Evolutionary conservation across 2,797 vertebrate genomes (phyloP), one percentile per base, ranked within the genome.

Genomic region (Molossus alvarezi): DNA sequence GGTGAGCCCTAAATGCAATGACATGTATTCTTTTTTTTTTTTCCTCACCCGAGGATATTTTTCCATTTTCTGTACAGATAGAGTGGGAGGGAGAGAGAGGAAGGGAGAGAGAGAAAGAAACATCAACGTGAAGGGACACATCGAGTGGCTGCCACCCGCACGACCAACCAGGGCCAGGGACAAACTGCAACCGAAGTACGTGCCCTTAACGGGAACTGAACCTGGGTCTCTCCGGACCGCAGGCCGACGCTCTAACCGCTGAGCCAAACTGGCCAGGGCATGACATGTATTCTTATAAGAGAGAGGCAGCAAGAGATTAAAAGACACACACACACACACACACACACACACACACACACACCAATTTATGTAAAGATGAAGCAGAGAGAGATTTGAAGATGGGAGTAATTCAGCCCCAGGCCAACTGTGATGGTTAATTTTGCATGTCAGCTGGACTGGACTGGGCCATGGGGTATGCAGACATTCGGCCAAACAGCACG

Each of bases 361-460:
- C 41, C 69, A 83, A 23, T 10, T 13, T 23, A 20, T 27, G 13
- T 75, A 20, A 67, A 82, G 33, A 64, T 7, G 41, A 48, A 60
- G 9, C 21, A 64, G 48, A 79, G 29, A 76, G 65, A 87, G 45
- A 91, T 76, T 41, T 90, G 41, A 89, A 89, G 27, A 18, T 27
- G 13, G 25, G 82, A 82, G 29, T 77, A 33, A 81, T n/a, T 3
- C 3, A 13, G 62, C 41, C 90, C 75, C 3, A 72, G 53, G 45
- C 48, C 86, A 91, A 75, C 33, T 88, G 45, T 37, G 58, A 69
- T 41, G 17, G 41, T 53, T 88, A 73, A 90, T 86, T 91, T 92
- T 77, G 14, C 29, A 37, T 58, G 71, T 93, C 45, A 64, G 0
- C 7, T 57, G 81, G 64, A 89, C 33, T 33, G 2, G 37, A 45